Percentiles rank a stretch among this genome's conserved stretches.
phyloP scores from a whole-genome alignment of 2,113 vertebrate species.

The Lamprologus sp. region DNA sequence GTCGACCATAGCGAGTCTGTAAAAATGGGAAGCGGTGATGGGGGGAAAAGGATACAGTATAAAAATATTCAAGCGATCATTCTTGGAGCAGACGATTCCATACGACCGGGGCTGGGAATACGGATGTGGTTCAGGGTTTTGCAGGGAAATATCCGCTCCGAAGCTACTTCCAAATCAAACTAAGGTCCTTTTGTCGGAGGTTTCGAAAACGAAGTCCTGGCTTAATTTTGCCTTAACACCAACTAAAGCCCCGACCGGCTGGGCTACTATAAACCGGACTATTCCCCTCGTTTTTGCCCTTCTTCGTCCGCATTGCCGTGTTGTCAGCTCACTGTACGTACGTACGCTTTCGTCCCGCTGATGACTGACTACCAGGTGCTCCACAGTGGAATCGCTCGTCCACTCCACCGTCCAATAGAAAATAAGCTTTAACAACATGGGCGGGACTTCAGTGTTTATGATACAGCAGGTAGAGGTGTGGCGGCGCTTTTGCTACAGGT shows the following conservation, averaged over 20 bases:
- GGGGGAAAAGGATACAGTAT: background rate
- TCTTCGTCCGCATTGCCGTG: constrained; percentile 66
- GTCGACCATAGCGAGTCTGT: constrained; percentile 78
- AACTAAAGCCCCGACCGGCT: background rate
- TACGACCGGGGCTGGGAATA: constrained; percentile 44
- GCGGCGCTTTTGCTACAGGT: constrained; percentile 51
- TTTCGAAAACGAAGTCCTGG: background rate
- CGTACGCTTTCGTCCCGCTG: constrained; percentile 11
- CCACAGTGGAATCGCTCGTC: constrained; percentile 55
- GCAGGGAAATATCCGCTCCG: constrained; percentile 49
- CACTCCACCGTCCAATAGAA: constrained; percentile 54
- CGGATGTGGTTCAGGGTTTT: constrained; percentile 49
- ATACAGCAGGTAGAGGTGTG: constrained; percentile 56
- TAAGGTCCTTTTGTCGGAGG: background rate
- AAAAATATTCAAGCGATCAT: constrained; percentile 61
- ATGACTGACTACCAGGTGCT: constrained; percentile 72
- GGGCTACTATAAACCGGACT: constrained; percentile 8
- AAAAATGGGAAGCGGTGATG: background rate
- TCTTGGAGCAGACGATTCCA: constrained; percentile 39
- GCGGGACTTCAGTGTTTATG: constrained; percentile 52
- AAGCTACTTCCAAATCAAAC: constrained; percentile 9
- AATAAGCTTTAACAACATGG: background rate
- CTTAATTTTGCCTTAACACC: background rate
- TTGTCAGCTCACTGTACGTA: constrained; percentile 15
- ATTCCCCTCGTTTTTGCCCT: constrained; percentile 50